Evolutionary conservation across 2,113 vertebrate species (phyloP).

Genomic region (Hemibagrus wyckioides): DNA sequence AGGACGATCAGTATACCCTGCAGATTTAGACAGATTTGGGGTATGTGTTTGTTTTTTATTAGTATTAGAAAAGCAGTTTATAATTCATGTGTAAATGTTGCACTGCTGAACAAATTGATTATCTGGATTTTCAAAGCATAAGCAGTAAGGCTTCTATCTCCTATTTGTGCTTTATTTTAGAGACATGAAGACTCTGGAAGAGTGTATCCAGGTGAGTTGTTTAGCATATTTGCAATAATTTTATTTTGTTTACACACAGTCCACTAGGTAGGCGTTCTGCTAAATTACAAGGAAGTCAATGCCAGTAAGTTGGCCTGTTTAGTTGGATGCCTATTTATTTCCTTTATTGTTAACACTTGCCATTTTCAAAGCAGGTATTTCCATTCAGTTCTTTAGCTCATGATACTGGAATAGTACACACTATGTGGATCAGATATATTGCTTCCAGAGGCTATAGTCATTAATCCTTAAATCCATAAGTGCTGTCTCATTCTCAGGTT

Average conservation of each 20-base stretch:
- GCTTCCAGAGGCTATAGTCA: background rate
- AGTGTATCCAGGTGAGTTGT: conserved; percentile 66
- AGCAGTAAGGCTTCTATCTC: background rate
- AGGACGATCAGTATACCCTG: conserved; percentile 55
- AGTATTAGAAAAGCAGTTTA: conserved; percentile 25
- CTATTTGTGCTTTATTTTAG: conserved; percentile 52
- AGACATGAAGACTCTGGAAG: conserved; percentile 67
- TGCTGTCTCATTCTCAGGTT: background rate
- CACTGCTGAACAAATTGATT: conserved; percentile 31
- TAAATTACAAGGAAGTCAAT: background rate
- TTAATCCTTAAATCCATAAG: background rate
- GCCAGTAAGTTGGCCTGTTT: background rate
- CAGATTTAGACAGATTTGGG: conserved; percentile 42
- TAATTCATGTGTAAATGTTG: conserved; percentile 34
- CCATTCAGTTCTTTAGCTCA: background rate
- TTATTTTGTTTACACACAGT: background rate
- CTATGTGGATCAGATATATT: background rate
- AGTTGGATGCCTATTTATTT: background rate
- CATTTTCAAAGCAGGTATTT: background rate
- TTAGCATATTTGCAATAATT: background rate
- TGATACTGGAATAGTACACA: background rate
- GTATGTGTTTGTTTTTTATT: conserved; percentile 58
- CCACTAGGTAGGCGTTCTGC: background rate
- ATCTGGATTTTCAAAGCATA: conserved; percentile 12
- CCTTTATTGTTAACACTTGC: background rate